phyloP scores from a whole-genome alignment of 2,797 vertebrate species.

The Phyllotis vaccarum region DNA sequence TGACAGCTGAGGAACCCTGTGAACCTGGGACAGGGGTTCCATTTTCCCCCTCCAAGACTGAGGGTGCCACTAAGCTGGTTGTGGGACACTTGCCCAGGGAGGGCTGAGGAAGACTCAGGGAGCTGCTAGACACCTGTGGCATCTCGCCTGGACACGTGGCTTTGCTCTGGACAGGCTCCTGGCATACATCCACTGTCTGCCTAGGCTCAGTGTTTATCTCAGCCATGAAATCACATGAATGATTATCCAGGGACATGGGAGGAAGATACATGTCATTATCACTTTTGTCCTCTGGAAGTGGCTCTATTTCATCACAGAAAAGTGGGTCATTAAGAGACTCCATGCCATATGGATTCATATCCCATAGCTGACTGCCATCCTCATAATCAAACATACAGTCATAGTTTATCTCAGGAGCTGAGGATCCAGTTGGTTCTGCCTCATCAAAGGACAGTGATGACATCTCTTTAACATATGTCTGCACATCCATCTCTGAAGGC shows the following conservation, averaged over 20 bases:
- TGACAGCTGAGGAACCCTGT: conserved; percentile 85
- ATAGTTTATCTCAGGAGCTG: conserved; percentile 92
- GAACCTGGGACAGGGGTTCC: conserved; percentile 92
- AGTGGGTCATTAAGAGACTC: conserved; percentile 92
- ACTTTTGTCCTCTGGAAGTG: conserved; percentile 88
- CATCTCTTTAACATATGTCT: conserved; percentile 94
- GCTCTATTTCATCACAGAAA: conserved; percentile 93
- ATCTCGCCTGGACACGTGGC: conserved; percentile 93
- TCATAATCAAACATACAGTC: conserved; percentile 94
- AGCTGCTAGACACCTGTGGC: conserved; percentile 91
- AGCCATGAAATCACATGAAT: conserved; percentile 92
- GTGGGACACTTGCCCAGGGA: conserved; percentile 46
- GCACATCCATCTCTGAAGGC: conserved; percentile 95
- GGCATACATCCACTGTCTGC: conserved; percentile 92
- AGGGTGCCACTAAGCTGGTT: conserved; percentile 90
- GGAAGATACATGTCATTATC: conserved; percentile 71
- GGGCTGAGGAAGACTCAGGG: conserved; percentile 67
- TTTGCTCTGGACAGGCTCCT: conserved; percentile 92
- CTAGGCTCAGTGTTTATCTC: conserved; percentile 91
- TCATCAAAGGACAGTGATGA: conserved; percentile 91
- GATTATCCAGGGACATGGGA: conserved; percentile 70
- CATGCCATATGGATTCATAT: conserved; percentile 92
- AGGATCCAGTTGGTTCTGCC: conserved; percentile 91
- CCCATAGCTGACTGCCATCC: conserved; percentile 91
- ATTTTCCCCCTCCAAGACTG: conserved; percentile 88